Evolutionary conservation across 2,797 vertebrate genomes (phyloP).

Genomic region (Sebastes nivosus): DNA sequence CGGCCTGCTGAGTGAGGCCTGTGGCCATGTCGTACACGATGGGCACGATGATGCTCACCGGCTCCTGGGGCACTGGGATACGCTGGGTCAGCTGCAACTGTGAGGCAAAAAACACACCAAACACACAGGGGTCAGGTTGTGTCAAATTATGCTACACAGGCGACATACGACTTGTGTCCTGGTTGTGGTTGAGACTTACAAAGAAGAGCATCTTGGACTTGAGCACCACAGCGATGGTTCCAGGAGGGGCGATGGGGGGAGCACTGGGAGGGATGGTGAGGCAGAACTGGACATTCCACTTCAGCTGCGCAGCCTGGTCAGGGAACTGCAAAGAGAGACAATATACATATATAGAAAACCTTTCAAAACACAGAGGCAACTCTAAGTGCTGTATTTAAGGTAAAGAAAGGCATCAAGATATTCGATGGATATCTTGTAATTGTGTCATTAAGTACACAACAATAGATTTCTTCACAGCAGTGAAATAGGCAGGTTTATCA

Average conservation of each 20-base stretch:
- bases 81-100: slow-evolving; percentile 98
- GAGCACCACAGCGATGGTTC: slow-evolving; percentile 97
- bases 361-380: not conserved
- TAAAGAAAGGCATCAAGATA: not conserved
- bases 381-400: not conserved
- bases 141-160: not conserved
- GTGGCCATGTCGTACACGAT: slow-evolving; percentile 99
- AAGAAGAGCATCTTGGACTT: slow-evolving; percentile 99
- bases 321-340: slow-evolving; percentile 87
- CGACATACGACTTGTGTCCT: not conserved
- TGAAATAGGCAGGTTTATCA: not conserved
- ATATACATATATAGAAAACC: not conserved
- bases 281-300: slow-evolving; percentile 99
- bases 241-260: slow-evolving; percentile 96
- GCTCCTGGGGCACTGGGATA: slow-evolving; percentile 91
- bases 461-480: not conserved
- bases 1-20: slow-evolving; percentile 96
- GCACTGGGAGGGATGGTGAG: slow-evolving; percentile 98
- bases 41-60: slow-evolving; percentile 97
- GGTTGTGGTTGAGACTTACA: slow-evolving; percentile 82
- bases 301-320: slow-evolving; percentile 94
- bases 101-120: slow-evolving; percentile 22
- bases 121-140: not conserved
- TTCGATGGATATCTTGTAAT: not conserved
- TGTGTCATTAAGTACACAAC: not conserved